Percentiles rank a stretch among this genome's conserved stretches.
These are phyloP conservation scores for Dryocosmus kuriphilus DNA, from an alignment of 2,888 invertebrate genomes.

Conservation along the genomic window DNA sequence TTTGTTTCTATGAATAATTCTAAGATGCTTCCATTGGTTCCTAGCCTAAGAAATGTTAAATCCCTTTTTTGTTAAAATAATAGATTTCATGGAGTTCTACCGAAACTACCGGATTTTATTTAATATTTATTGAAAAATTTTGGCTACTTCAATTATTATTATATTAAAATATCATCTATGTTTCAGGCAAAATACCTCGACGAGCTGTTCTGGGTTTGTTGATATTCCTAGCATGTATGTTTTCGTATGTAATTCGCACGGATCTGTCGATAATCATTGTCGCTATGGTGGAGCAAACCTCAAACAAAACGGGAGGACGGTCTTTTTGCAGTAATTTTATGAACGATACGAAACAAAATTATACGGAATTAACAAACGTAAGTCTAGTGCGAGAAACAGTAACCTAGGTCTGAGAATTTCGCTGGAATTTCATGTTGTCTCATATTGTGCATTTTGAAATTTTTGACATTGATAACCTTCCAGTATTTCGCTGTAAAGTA, in stretches of 20 bases:
- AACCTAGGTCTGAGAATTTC: no score
- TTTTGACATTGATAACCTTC: no score
- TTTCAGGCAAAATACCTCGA: constrained; percentile 79
- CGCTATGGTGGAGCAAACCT: constrained; percentile 67
- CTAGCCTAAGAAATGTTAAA: no score
- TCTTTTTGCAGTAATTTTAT: neutral
- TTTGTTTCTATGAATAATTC: no score
- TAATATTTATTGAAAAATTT: neutral
- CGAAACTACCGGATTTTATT: neutral
- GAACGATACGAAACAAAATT: neutral
- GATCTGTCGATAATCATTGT: constrained; percentile 84
- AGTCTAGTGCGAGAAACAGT: no score
- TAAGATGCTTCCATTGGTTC: no score
- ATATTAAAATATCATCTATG: neutral
- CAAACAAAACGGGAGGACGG: constrained; percentile 19
- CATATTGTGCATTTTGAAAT: no score
- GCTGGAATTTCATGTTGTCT: no score
- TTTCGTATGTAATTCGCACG: constrained; percentile 87
- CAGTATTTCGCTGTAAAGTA: no score
- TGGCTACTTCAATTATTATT: neutral
- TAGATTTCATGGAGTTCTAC: no score
- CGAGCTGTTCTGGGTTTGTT: constrained; percentile 82
- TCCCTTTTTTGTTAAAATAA: no score
- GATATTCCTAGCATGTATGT: constrained; percentile 87
- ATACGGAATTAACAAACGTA: neutral